Base-by-base conservation (phyloP, 2,113 vertebrate species). In the Dicaeum eximium region DNA sequence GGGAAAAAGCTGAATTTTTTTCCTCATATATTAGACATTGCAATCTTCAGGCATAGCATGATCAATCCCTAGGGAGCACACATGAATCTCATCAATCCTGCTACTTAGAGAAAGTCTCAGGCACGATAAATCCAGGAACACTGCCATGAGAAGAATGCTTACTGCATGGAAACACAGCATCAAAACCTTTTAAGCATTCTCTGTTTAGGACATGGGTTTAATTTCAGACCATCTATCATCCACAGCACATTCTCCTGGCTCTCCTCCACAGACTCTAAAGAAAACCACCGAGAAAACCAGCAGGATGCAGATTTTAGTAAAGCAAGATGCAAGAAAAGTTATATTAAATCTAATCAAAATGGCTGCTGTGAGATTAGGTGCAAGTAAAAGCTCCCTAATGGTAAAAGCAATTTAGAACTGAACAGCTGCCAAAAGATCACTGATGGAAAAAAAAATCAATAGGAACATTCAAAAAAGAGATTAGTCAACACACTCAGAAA, bases 371-470 rank as follows among this genome's bases (percentile, higher is more conserved):
- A 93, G 93, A 96, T 92, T 90, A 96, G 90, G 92, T 83, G 67
- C 92, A 95, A 93, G 67, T 70, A 78, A 93, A 97, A 96, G 88
- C 95, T 95, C 93, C 73, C 92, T 96, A 90, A 96, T 93, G 93
- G 90, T 93, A 95, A 96, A 92, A 96, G 92, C 85, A 95, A 96
- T 97, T 97, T 94, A 90, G 87, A 92, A 88, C 90, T 94, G 93
- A 96, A 94, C 51, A 66, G 87, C 90, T 95, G 95, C 94, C 94
- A 96, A 95, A 94, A 95, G 85, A 95, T 95, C 92, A 93, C 81
- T 70, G 92, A 74, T 60, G 75, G 11, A 48, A 57, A 91, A 75
- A 80, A 44, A 94, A 95, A 95, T 93, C 89, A 90, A 96, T 94
- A 66, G 66, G 28, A 92, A 95, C 94, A 94, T 93, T 94, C 78